Conservation (phyloP, 2,113 vertebrate species). For the Odocoileus virginianus region DNA sequence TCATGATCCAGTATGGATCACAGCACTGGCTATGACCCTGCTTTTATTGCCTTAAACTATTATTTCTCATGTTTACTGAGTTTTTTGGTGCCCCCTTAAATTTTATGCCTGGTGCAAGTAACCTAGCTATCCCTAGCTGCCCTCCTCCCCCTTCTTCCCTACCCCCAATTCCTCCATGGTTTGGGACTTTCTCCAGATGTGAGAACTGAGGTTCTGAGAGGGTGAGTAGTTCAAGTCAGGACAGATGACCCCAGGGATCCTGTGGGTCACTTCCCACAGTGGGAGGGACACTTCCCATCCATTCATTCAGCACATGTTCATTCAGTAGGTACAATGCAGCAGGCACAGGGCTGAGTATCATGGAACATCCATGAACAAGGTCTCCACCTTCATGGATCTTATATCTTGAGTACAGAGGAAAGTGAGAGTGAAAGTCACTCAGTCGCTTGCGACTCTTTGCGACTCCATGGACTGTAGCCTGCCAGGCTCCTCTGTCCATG, state of each 20-base stretch:
- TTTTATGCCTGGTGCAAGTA: not conserved
- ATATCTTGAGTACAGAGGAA: not conserved
- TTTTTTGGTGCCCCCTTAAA: not conserved
- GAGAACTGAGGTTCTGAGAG: not conserved
- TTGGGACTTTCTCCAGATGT: not conserved
- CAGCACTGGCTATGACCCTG: accelerated
- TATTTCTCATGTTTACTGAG: not conserved
- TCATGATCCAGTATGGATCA: accelerated
- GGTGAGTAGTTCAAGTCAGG: not conserved
- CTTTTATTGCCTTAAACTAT: not conserved
- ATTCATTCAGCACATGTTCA: not conserved
- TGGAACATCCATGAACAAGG: not conserved
- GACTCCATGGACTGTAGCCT: not conserved
- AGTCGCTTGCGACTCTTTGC: not conserved
- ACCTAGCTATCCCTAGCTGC: no score
- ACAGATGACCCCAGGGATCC: not conserved
- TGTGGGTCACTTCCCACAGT: no score
- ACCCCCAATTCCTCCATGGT: not conserved
- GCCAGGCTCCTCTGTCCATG: not conserved
- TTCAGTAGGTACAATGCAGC: not conserved
- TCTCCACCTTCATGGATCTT: not conserved
- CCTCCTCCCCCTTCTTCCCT: not conserved
- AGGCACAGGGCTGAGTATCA: not conserved
- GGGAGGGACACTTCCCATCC: not conserved
- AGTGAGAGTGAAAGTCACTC: not conserved